Evolutionary conservation across 2,797 vertebrate species (phyloP).

Genomic region (Tragopan temminckii): DNA sequence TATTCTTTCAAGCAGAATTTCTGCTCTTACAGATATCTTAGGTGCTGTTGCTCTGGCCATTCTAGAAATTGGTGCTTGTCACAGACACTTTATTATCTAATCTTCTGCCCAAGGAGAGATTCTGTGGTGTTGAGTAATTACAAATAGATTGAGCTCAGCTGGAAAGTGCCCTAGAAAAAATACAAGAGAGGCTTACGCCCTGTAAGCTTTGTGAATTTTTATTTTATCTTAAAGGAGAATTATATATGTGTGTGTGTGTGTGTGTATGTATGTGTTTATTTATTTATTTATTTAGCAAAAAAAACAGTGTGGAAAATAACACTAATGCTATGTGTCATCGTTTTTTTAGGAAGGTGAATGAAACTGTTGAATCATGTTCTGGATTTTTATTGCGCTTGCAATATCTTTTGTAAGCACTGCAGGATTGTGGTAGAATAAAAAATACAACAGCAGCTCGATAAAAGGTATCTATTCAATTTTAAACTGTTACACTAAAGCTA

Average conservation of each 20-base stretch:
- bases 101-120: conserved; percentile 63
- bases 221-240: neutral
- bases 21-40: conserved; percentile 57
- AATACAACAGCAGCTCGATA: neutral
- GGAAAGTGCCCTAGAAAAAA: conserved; percentile 37
- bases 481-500: neutral
- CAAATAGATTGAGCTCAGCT: conserved; percentile 42
- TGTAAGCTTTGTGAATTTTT: neutral
- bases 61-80: conserved; percentile 64
- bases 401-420: conserved; percentile 41
- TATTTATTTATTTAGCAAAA: neutral
- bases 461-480: neutral
- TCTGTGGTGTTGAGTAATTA: conserved; percentile 70
- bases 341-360: neutral
- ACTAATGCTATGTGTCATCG: neutral
- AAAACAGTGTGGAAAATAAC: neutral
- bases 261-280: too few relatives aligned
- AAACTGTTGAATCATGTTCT: conserved; percentile 10
- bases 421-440: conserved; percentile 37
- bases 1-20: conserved; percentile 72
- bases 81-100: conserved; percentile 74
- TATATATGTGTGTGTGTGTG: too few relatives aligned
- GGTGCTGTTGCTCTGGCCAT: conserved; percentile 59
- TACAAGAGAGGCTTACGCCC: neutral
- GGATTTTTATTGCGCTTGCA: conserved; percentile 21